Evolutionary conservation across 2,113 vertebrate genomes (phyloP).

Genomic region (Pagrus major): DNA sequence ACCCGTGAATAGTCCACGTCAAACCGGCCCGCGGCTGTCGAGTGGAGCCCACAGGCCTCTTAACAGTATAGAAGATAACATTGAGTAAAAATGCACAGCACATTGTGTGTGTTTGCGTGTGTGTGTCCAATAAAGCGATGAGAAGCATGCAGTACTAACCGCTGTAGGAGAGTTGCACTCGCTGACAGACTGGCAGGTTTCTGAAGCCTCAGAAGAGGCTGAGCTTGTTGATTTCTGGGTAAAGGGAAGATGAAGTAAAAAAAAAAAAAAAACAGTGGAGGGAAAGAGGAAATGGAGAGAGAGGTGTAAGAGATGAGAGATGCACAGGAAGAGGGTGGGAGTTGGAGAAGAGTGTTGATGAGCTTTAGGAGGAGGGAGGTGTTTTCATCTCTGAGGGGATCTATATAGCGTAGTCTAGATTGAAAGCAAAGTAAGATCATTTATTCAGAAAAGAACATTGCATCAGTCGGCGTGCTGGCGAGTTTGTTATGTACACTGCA

Average conservation of each 20-base stretch:
- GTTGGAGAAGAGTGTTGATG: constrained; percentile 44
- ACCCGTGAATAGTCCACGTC: constrained; percentile 56
- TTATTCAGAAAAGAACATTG: constrained; percentile 63
- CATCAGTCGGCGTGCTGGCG: constrained; percentile 52
- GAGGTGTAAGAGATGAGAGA: constrained; percentile 36
- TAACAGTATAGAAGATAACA: constrained; percentile 48
- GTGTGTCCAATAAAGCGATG: constrained; percentile 14
- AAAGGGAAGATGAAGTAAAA: constrained; percentile 55
- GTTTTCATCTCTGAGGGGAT: constrained; percentile 36
- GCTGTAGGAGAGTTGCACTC: constrained; percentile 98
- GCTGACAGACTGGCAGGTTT: constrained; percentile 98
- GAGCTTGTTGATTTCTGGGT: constrained; percentile 99
- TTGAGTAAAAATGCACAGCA: constrained; percentile 33
- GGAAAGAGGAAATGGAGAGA: constrained; percentile 20
- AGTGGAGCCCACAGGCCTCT: constrained; percentile 42
- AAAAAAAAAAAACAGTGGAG: no score
- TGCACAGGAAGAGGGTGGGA: constrained; percentile 34
- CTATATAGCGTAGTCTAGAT: constrained; percentile 42
- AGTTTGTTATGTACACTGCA: constrained; percentile 39
- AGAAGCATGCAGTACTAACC: constrained; percentile 87
- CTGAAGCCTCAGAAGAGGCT: constrained; percentile 96
- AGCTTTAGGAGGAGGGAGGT: constrained; percentile 47
- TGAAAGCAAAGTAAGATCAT: constrained; percentile 65
- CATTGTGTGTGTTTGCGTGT: not conserved
- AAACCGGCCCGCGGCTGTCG: constrained; percentile 31